Evolutionary conservation across 2,797 vertebrate genomes (phyloP), one percentile per base, ranked within the genome.

Genomic region (Balearica regulorum): DNA sequence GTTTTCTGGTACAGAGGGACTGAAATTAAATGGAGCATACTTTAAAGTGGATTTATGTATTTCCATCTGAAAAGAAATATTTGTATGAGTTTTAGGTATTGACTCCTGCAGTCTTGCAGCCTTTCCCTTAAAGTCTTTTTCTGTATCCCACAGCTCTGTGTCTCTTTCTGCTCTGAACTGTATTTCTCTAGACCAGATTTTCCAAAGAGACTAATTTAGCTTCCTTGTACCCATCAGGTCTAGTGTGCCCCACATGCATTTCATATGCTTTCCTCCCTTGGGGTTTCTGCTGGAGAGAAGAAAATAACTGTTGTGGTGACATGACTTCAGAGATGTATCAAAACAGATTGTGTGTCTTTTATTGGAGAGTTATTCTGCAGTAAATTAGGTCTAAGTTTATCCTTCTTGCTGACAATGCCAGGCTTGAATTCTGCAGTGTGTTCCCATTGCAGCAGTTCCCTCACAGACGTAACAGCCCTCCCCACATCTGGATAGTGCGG

Each of bases 371-470:
- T 92, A 86, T 64, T 94, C 89, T 88, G 87, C 79, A 92, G 87
- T 83, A 92, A 96, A 96, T 97, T 92, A 93, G 87, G 73, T 89
- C 93, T 95, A 95, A 93, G 89, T 91, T 92, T 95, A 96, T 93
- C 79, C 49, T 29, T 88, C 58, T 90, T 86, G 76, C 89, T 95
- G 89, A 91, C 94, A 85, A 39, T 93, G 79, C 82, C 54, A 83
- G 60, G 57, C 76, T 75, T 83, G 35, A 76, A 22, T 89, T 96
- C 87, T 37, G 64, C 73, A 85, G 78, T 33, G 68, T 89, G 61
- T 89, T 96, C 84, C 65, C 87, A 41, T 2, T 78, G 82, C 82
- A 92, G 65, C 68, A 80, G 73, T 53, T 75, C 44, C 54, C 58
- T 87, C 5, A 0, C 35, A 93, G 81, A 49, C 1, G 1, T 21